Percentiles rank a stretch among this genome's conserved stretches.
These are phyloP conservation scores for Borostomias antarcticus DNA, from an alignment of 2,797 vertebrate genomes.

Conservation along the genomic window DNA sequence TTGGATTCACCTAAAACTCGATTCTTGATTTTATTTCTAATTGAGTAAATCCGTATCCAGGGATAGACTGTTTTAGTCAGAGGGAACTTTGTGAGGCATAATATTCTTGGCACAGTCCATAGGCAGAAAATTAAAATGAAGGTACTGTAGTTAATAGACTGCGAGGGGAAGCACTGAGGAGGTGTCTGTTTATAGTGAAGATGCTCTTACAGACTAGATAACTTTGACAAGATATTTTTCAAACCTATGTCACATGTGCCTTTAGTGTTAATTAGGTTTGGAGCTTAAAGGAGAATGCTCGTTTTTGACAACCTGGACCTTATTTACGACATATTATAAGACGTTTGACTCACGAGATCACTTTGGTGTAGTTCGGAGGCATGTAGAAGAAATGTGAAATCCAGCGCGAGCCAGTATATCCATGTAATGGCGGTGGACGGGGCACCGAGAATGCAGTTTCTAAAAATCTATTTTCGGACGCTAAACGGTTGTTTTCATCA, in stretches of 20 bases:
- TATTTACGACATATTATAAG: too few species aligned
- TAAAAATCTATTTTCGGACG: too few species aligned
- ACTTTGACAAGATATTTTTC: not conserved
- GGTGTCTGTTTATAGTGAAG: constrained; percentile 24
- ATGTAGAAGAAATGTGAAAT: too few species aligned
- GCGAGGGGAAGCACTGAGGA: constrained; percentile 40
- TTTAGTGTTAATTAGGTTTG: constrained; percentile 22
- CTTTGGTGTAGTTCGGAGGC: too few species aligned
- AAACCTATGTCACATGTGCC: constrained; percentile 30
- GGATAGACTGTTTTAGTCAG: constrained; percentile 14
- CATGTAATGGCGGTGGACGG: too few species aligned
- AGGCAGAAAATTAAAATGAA: constrained; percentile 3
- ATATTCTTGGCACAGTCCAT: not conserved
- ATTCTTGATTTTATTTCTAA: constrained; percentile 9
- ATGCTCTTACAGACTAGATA: not conserved
- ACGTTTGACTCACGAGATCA: too few species aligned
- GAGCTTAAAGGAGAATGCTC: too few species aligned
- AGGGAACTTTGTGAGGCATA: constrained; percentile 21
- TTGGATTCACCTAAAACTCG: not conserved
- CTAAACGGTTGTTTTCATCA: too few species aligned
- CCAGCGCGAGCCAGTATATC: too few species aligned
- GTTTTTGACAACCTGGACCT: too few species aligned
- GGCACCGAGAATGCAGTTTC: too few species aligned
- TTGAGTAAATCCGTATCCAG: constrained; percentile 14
- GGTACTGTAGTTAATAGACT: constrained; percentile 17